phyloP scores from a whole-genome alignment of 2,888 invertebrate genomes.

The Folsomia candida region DNA sequence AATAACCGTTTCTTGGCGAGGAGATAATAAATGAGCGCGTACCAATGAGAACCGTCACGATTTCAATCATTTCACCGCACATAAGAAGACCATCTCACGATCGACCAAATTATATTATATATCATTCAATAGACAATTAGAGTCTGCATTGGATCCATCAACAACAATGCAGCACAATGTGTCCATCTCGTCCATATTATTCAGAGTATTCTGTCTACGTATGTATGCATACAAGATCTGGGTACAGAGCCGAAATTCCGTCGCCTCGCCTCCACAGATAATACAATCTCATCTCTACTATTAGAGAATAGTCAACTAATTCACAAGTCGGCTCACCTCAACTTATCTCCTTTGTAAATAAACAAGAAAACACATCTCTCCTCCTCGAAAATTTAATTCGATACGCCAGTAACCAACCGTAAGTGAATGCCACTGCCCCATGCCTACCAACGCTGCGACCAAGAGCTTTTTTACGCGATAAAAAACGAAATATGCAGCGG shows the following conservation, averaged over 20 bases:
- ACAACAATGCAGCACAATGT: not conserved
- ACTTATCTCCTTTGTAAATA: slow-evolving; percentile 5
- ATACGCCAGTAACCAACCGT: not conserved
- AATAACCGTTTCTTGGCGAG: not conserved
- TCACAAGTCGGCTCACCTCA: not conserved
- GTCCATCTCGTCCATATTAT: no score
- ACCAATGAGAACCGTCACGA: slow-evolving; percentile 49
- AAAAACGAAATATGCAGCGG: slow-evolving; percentile 3
- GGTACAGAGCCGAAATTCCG: not conserved
- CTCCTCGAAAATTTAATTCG: not conserved
- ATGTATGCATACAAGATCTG: no score
- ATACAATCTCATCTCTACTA: no score
- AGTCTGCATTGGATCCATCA: slow-evolving; percentile 9
- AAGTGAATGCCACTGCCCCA: no score
- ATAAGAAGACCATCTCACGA: slow-evolving; percentile 44
- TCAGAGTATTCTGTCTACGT: not conserved
- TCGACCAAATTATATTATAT: slow-evolving; percentile 48
- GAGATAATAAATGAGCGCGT: slow-evolving; percentile 47
- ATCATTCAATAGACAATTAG: slow-evolving; percentile 50
- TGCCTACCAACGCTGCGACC: no score
- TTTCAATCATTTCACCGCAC: slow-evolving; percentile 50
- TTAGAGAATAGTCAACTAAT: no score
- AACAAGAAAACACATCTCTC: no score
- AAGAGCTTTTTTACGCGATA: not conserved
- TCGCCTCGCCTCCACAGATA: no score